Conservation (phyloP, 23 tunicate species). For the Clavelina lepadiformis region DNA sequence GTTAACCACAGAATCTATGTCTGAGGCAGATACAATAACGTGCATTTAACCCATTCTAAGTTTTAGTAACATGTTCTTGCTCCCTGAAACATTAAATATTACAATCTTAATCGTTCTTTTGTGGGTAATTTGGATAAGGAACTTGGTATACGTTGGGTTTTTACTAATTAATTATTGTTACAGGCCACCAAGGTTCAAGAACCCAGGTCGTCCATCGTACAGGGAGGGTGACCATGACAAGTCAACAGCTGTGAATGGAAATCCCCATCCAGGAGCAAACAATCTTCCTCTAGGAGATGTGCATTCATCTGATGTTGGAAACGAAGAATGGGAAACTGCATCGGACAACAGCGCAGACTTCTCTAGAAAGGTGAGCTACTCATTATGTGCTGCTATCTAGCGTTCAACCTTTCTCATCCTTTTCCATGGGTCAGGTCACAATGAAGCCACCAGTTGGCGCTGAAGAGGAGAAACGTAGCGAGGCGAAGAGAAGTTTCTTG, state of each 20-base stretch:
- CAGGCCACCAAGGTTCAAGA: conserved; percentile 82
- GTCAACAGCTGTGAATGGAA: conserved; percentile 8
- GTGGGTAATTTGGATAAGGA: too few relatives aligned
- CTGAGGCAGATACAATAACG: too few relatives aligned
- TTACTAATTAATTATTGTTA: background rate
- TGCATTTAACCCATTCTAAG: too few relatives aligned
- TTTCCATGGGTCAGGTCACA: conserved; percentile 12
- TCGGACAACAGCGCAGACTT: conserved; percentile 61
- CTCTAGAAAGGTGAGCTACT: conserved; percentile 18
- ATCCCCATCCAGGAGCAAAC: background rate
- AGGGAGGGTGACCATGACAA: conserved; percentile 14
- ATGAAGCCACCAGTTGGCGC: background rate
- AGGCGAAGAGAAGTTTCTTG: conserved; percentile 25
- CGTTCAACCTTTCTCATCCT: background rate
- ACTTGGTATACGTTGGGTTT: too few relatives aligned
- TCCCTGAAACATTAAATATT: too few relatives aligned
- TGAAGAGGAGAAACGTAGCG: conserved; percentile 15
- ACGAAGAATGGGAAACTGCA: conserved; percentile 90
- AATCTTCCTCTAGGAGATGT: conserved; percentile 5
- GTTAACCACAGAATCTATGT: too few relatives aligned
- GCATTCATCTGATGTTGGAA: conserved; percentile 44
- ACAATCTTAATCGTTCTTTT: too few relatives aligned
- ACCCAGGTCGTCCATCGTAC: conserved; percentile 10
- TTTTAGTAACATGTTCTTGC: too few relatives aligned
- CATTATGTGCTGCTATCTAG: background rate